Conservation (phyloP, 2,113 vertebrate species). For the Ahaetulla prasina region DNA sequence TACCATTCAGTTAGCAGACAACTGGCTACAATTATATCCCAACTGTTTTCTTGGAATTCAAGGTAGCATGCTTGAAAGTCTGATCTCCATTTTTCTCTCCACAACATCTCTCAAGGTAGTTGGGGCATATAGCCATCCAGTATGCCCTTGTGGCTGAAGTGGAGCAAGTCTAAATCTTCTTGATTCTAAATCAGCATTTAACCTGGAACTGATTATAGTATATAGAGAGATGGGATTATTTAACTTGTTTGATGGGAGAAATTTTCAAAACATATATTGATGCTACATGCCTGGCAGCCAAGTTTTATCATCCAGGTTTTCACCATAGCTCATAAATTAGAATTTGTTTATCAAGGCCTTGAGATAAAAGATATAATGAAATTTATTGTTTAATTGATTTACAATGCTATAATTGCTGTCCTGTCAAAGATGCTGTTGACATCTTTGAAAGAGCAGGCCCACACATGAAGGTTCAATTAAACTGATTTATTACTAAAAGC, state of each 20-base stretch:
- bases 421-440: background rate
- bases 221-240: background rate
- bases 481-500: background rate
- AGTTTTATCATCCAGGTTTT: background rate
- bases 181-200: background rate
- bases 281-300: background rate
- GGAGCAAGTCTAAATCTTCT: background rate
- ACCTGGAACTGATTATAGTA: background rate
- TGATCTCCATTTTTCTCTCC: background rate
- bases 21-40: background rate
- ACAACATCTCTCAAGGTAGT: background rate
- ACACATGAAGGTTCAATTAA: background rate
- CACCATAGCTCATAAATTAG: background rate
- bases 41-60: background rate
- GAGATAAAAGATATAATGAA: background rate
- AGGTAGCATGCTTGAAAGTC: background rate
- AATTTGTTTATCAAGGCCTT: background rate
- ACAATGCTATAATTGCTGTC: background rate
- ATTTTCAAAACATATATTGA: background rate
- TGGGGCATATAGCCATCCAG: background rate
- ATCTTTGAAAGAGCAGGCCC: background rate
- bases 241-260: background rate
- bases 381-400: background rate
- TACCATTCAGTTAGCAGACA: background rate
- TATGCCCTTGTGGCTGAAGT: background rate